phyloP scores from a whole-genome alignment of 2,888 invertebrate species.

The Hypolimnas misippus region DNA sequence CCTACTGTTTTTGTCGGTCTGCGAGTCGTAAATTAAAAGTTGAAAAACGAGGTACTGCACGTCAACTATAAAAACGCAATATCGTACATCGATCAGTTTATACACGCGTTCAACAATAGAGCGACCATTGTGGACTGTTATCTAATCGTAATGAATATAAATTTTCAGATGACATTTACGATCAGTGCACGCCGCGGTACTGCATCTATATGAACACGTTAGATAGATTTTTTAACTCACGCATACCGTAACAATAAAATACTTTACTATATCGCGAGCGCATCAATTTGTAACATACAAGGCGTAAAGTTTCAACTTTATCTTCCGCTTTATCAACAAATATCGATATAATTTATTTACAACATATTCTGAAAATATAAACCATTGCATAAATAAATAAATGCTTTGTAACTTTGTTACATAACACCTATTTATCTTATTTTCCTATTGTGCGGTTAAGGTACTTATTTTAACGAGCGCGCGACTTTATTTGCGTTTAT shows the following conservation, averaged over 20 bases:
- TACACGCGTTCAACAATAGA: constrained; percentile 73
- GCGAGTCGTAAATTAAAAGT: constrained; percentile 58
- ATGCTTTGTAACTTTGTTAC: background rate
- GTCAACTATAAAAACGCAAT: constrained; percentile 75
- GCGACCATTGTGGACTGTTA: constrained; percentile 75
- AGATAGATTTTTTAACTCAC: constrained; percentile 67
- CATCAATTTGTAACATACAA: constrained; percentile 71
- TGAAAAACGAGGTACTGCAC: constrained; percentile 52
- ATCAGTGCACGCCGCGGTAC: constrained; percentile 77
- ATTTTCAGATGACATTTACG: constrained; percentile 84
- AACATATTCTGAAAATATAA: background rate
- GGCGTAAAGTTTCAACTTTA: constrained; percentile 63
- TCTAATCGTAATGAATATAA: constrained; percentile 84
- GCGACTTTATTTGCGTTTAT: too few species aligned
- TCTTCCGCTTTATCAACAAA: constrained; percentile 61
- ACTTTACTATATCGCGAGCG: constrained; percentile 53
- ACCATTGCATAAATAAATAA: background rate
- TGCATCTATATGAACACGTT: constrained; percentile 64
- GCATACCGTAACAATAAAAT: constrained; percentile 67
- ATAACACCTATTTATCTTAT: background rate
- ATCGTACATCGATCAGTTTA: constrained; percentile 79
- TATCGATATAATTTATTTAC: constrained; percentile 15
- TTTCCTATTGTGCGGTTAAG: too few species aligned
- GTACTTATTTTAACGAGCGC: too few species aligned
- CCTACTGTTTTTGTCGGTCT: constrained; percentile 61